phyloP scores from a whole-genome alignment of 2,797 vertebrate genomes.

The Thunnus albacares region DNA sequence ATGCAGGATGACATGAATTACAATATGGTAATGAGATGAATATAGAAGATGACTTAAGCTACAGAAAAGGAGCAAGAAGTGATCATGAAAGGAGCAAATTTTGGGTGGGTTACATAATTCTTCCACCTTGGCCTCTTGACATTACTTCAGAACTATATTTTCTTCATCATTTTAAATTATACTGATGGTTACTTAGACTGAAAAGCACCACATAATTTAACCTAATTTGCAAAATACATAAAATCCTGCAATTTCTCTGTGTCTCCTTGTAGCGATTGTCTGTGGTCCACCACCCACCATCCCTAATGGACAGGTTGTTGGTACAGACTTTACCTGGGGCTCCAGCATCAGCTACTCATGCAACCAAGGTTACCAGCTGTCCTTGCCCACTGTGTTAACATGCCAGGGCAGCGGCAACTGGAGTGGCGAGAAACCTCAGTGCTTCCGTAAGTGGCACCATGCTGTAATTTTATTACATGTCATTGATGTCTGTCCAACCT shows the following conservation, averaged over 20 bases:
- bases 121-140: neutral
- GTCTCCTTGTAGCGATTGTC: conserved; percentile 87
- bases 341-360: conserved; percentile 95
- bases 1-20: neutral
- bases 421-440: conserved; percentile 96
- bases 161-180: neutral
- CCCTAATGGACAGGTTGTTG: conserved; percentile 95
- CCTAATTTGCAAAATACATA: neutral
- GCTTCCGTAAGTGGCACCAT: conserved; percentile 93
- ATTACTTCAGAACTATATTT: neutral
- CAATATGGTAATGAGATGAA: too few relatives aligned
- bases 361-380: conserved; percentile 98
- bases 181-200: neutral
- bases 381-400: conserved; percentile 94
- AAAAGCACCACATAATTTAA: neutral
- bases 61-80: too few relatives aligned
- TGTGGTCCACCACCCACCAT: conserved; percentile 90
- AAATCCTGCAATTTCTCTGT: neutral
- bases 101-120: neutral
- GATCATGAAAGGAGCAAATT: neutral
- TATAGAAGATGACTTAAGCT: too few relatives aligned
- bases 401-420: conserved; percentile 97
- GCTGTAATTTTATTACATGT: conserved; percentile 36
- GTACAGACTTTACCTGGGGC: conserved; percentile 95
- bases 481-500: conserved; percentile 13